Percentiles rank a stretch among this genome's conserved stretches.
Evolutionary conservation across 2,888 invertebrate species (phyloP).

Genomic region (Atethmia centrago): DNA sequence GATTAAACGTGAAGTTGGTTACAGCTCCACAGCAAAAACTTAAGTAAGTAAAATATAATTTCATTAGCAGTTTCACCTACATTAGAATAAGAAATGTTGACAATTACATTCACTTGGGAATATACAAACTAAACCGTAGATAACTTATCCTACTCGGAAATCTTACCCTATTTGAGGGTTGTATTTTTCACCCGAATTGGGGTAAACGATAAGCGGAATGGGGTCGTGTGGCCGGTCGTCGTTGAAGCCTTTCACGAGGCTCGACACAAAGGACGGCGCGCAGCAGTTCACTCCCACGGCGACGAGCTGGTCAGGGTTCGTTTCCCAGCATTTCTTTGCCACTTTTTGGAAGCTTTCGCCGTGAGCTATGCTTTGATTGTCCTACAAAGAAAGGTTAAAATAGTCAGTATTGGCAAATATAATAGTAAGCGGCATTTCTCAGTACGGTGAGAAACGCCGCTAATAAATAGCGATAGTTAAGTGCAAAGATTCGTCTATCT

Average conservation of each 20-base stretch:
- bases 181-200: slow-evolving; percentile 97
- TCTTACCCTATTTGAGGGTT: slow-evolving; percentile 92
- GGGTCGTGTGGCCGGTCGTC: slow-evolving; percentile 86
- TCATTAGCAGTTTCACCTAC: slow-evolving; percentile 36
- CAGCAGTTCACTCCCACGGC: slow-evolving; percentile 98
- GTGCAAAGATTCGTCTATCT: slow-evolving; percentile 10
- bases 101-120: slow-evolving; percentile 64
- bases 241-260: slow-evolving; percentile 86
- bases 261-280: slow-evolving; percentile 85
- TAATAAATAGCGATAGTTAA: slow-evolving; percentile 32
- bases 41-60: slow-evolving; percentile 18
- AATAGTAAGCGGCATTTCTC: slow-evolving; percentile 17
- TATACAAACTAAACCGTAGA: slow-evolving; percentile 51
- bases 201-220: slow-evolving; percentile 96
- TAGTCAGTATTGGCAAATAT: slow-evolving; percentile 27
- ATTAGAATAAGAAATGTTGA: slow-evolving; percentile 49
- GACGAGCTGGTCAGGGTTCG: slow-evolving; percentile 93
- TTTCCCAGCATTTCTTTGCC: slow-evolving; percentile 93
- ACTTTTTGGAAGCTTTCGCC: slow-evolving; percentile 95
- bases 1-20: slow-evolving; percentile 8
- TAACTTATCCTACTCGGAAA: slow-evolving; percentile 66
- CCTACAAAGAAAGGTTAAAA: slow-evolving; percentile 73
- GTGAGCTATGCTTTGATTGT: slow-evolving; percentile 92
- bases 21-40: slow-evolving; percentile 14
- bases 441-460: no score